Evolutionary conservation across 2,888 invertebrate species (phyloP).

Genomic region (Euzophera pinguis): DNA sequence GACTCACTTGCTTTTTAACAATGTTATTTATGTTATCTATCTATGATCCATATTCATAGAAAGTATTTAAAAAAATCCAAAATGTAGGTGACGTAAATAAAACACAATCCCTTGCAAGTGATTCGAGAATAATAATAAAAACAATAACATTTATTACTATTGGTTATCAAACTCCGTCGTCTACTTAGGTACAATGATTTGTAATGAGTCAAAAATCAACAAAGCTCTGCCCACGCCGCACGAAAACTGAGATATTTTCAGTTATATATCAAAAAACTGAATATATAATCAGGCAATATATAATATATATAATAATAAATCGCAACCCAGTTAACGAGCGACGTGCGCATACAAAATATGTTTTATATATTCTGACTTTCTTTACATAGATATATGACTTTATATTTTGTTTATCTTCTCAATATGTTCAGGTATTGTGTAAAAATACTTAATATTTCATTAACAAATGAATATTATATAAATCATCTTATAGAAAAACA

Average conservation of each 20-base stretch:
- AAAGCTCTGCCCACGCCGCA: slow-evolving; percentile 56
- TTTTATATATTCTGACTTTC: slow-evolving; percentile 65
- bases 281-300: slow-evolving; percentile 9
- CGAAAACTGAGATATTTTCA: slow-evolving; percentile 30
- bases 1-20: no score
- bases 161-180: slow-evolving; percentile 67
- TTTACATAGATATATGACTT: slow-evolving; percentile 64
- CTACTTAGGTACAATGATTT: slow-evolving; percentile 76
- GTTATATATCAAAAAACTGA: slow-evolving; percentile 21
- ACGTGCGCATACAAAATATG: slow-evolving; percentile 59
- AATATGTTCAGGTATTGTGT: slow-evolving; percentile 74
- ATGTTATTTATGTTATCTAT: no score
- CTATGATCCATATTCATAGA: no score
- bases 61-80: no score
- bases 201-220: slow-evolving; percentile 70
- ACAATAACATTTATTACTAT: slow-evolving; percentile 78
- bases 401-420: slow-evolving; percentile 61
- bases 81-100: slow-evolving; percentile 40
- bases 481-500: slow-evolving; percentile 74
- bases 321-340: slow-evolving; percentile 35
- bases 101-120: slow-evolving; percentile 73
- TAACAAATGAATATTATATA: slow-evolving; percentile 75
- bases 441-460: slow-evolving; percentile 73
- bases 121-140: slow-evolving; percentile 77
- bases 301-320: slow-evolving; percentile 1